Base-by-base conservation (phyloP, 2,888 invertebrate species). In the Dolichomitus sp. region DNA sequence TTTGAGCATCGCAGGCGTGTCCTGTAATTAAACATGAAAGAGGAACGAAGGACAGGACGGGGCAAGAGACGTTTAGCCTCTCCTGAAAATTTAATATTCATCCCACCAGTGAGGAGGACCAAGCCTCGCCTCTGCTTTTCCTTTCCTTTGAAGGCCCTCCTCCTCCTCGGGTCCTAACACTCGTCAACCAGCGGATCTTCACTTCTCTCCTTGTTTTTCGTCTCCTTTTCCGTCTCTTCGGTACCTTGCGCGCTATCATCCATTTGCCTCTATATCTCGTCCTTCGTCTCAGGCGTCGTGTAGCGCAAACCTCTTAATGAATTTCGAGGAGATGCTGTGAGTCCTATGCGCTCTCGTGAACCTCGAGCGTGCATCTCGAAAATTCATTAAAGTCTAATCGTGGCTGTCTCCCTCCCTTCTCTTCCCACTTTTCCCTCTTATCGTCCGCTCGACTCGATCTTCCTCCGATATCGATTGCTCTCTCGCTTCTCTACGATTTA, bases 81-180 rank as follows among this genome's bases (percentile, higher is more conserved):
- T 86, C 80, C 83, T 85, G 88, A 85, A 90, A 90, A 90, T 90
- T 90, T 90, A 89, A 90, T 90, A 91, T 90, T 90, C 73, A 77
- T 77, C 88, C 76, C 84, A 79, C 85, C 74, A 82, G 81, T 77
- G 75, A 83, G 69, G 42, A 52, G 70, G 61, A 52, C 66, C 52
- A 72, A 37, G 40, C 37, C 48, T 70, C 23, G 65, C 33, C 61
- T 81, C 72, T 66, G 77, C 65, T 83, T 84, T 84, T 81, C 86
- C 85, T 84, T 84, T 81, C 86, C 85, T 86, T 87, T 87, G 87
- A 87, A 66, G 80, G 75, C 80, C 77, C 75, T 74, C 65, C 76
- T 68, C 70, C 78, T 76, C 23, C 23, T 23, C 74, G 50, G 78
- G 52, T 76, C 68, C 77, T 81, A 80, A 81, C 84, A 79, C 84